A percentile compares a stretch with the other conserved stretches of the same genome.
phyloP scores from a whole-genome alignment of 2,797 vertebrate species.

The Aldrovandia affinis region DNA sequence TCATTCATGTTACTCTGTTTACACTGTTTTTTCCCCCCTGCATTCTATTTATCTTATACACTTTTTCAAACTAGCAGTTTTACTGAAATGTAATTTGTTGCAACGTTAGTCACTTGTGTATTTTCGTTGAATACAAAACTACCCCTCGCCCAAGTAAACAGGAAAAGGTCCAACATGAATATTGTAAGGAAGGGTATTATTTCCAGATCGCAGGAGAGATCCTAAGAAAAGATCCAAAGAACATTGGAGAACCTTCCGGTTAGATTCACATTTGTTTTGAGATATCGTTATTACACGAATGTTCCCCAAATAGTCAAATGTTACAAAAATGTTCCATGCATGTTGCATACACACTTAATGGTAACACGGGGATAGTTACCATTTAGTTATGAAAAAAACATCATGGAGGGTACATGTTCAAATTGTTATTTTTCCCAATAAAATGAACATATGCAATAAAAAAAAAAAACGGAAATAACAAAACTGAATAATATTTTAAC shows the following conservation, averaged over 20 bases:
- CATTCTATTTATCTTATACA: constrained; percentile 48
- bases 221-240: background rate
- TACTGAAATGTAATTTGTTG: constrained; percentile 52
- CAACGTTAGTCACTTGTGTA: constrained; percentile 43
- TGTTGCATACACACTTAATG: background rate
- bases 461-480: too few relatives aligned
- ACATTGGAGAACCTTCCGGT: background rate
- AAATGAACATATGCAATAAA: too few relatives aligned
- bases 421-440: background rate
- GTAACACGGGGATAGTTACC: background rate
- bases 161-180: background rate
- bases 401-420: background rate
- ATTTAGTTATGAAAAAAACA: background rate
- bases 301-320: background rate
- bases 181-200: background rate
- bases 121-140: constrained; percentile 17
- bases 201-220: background rate
- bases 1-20: constrained; percentile 56
- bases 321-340: background rate
- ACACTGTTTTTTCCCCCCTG: constrained; percentile 7
- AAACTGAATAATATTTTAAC: too few relatives aligned
- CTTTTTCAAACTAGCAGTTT: constrained; percentile 51
- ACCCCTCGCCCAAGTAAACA: background rate
- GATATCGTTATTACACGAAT: background rate
- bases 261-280: background rate